A percentile compares a stretch with the other conserved stretches of the same genome.
phyloP scores from a whole-genome alignment of 2,888 invertebrate species.

The Netelia fuscicornis region DNA sequence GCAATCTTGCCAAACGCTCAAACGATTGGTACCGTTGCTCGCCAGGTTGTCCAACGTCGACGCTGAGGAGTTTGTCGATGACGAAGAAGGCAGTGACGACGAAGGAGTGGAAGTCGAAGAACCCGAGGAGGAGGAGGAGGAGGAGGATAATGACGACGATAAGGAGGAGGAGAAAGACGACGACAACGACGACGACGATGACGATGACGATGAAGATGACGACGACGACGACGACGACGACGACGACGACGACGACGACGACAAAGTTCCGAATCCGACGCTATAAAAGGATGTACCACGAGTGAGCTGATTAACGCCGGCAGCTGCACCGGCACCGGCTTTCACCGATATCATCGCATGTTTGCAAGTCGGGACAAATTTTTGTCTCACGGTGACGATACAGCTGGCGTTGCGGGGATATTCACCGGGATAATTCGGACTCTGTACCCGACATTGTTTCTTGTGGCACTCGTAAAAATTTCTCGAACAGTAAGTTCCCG shows the following conservation, averaged over 20 bases:
- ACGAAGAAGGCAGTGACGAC: conserved; percentile 4
- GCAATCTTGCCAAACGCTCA: conserved; percentile 94
- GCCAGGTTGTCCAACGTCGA: background rate
- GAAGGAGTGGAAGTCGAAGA: background rate
- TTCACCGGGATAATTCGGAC: conserved; percentile 96
- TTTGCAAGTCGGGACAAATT: conserved; percentile 93
- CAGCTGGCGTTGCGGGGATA: conserved; percentile 96
- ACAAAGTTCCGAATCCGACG: conserved; percentile 35
- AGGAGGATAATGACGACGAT: conserved; percentile 5
- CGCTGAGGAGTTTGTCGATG: background rate
- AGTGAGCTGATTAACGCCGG: conserved; percentile 28
- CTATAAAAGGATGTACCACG: conserved; percentile 44
- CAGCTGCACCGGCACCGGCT: conserved; percentile 71
- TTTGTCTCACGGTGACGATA: conserved; percentile 94
- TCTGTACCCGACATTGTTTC: conserved; percentile 94
- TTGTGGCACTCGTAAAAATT: conserved; percentile 94
- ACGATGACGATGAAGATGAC: background rate
- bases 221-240: conserved; percentile 13
- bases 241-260: background rate
- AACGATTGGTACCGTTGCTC: conserved; percentile 71
- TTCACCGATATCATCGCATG: conserved; percentile 95
- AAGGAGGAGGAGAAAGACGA: conserved; percentile 2
- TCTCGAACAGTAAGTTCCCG: conserved; percentile 93
- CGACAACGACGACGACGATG: background rate
- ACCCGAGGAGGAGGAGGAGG: conserved; percentile 5